A percentile compares a stretch with the other conserved stretches of the same genome.
Conservation (phyloP, 1,140 invertebrate species). For the Pogonognathellus flavescens region DNA sequence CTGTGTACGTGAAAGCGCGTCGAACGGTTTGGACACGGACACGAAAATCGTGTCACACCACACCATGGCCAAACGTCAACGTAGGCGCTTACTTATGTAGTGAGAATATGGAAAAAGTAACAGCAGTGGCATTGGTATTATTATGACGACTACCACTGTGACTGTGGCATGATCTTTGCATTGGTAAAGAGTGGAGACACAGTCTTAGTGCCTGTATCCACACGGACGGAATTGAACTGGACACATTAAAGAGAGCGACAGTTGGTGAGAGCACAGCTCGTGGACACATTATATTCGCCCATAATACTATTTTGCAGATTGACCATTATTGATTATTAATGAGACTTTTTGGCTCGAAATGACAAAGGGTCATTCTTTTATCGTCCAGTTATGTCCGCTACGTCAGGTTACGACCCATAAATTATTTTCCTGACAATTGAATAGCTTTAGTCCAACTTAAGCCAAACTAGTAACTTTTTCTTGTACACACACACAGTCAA, state of each 20-base stretch:
- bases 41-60: constrained; percentile 1
- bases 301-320: constrained; percentile 52
- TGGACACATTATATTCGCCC: not conserved
- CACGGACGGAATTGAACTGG: not conserved
- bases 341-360: constrained; percentile 48
- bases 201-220: not conserved
- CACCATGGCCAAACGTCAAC: constrained; percentile 10
- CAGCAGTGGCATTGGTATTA: constrained; percentile 9
- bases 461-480: not conserved
- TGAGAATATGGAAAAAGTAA: constrained; percentile 10
- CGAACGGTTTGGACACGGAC: not conserved
- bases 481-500: constrained; percentile 25
- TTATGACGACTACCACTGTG: not conserved
- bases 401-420: constrained; percentile 57
- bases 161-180: not conserved
- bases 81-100: not conserved
- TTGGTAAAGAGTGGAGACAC: not conserved
- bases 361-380: constrained; percentile 57
- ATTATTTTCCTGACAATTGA: constrained; percentile 54
- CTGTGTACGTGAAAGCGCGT: constrained; percentile 9
- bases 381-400: constrained; percentile 52
- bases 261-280: constrained; percentile 39
- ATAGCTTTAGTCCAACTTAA: constrained; percentile 32
- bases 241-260: constrained; percentile 31
- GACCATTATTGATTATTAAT: constrained; percentile 63